These are phyloP conservation scores for Serilophus lunatus DNA, from an alignment of 2,113 vertebrate species.

Conservation along the genomic window DNA sequence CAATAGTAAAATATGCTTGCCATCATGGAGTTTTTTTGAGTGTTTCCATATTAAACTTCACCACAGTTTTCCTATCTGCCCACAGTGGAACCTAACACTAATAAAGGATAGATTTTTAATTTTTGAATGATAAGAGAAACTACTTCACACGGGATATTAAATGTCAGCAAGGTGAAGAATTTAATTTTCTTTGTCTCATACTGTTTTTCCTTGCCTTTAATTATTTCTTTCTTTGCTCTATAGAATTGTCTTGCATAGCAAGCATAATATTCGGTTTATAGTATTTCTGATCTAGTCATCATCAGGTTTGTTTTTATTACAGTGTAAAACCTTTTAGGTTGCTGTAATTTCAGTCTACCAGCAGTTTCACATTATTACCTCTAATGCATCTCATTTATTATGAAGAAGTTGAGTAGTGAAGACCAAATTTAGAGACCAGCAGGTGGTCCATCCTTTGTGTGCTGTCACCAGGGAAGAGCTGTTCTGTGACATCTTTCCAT, in stretches of 20 bases:
- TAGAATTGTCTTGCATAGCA: not conserved
- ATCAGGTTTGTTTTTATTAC: not conserved
- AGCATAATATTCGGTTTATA: not conserved
- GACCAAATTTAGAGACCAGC: not conserved
- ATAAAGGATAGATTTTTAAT: not conserved
- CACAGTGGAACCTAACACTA: not conserved
- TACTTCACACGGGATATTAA: not conserved
- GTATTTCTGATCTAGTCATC: not conserved
- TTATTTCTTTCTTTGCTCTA: not conserved
- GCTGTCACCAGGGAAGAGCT: not conserved
- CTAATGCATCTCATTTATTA: not conserved
- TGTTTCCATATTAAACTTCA: not conserved
- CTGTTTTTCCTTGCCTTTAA: not conserved
- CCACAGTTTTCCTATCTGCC: not conserved
- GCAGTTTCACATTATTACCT: not conserved
- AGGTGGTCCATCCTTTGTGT: not conserved
- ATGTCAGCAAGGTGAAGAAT: not conserved
- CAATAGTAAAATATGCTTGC: not conserved
- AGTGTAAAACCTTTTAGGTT: not conserved
- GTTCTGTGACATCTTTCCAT: not conserved
- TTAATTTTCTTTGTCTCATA: not conserved
- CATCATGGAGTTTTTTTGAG: not conserved
- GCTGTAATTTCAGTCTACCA: not conserved
- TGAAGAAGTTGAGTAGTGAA: not conserved
- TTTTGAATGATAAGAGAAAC: not conserved